These are phyloP conservation scores for Chelmon rostratus DNA, from an alignment of 2,797 vertebrate genomes.

Conservation along the genomic window DNA sequence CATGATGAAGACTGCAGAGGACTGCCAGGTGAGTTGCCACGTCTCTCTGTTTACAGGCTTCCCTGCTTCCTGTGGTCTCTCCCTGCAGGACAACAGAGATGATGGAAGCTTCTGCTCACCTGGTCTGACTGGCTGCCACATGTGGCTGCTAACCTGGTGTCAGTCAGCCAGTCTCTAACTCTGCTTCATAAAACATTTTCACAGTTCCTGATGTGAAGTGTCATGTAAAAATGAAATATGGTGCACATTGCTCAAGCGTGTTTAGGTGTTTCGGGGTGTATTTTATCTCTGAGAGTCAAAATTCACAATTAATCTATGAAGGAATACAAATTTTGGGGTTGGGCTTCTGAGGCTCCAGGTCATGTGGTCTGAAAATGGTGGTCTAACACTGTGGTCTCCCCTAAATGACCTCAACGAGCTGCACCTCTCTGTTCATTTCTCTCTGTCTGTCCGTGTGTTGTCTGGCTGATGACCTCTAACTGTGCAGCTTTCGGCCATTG, in stretches of 20 bases:
- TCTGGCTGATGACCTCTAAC: conserved; percentile 59
- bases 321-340: not conserved
- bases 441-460: conserved; percentile 30
- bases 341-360: not conserved
- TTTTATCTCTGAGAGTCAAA: not conserved
- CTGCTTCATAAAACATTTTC: not conserved
- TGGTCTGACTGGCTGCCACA: not conserved
- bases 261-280: not conserved
- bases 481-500: conserved; percentile 8
- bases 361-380: not conserved
- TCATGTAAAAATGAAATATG: not conserved
- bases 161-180: no score
- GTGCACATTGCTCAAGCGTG: not conserved
- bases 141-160: not conserved
- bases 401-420: not conserved
- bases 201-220: not conserved
- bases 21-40: not conserved
- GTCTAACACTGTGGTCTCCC: not conserved
- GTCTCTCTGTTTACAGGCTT: not conserved
- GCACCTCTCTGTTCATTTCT: conserved; percentile 35
- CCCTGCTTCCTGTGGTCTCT: not conserved
- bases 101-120: not conserved
- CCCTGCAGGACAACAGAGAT: not conserved
- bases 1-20: not conserved
- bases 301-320: not conserved